phyloP scores from a whole-genome alignment of 2,113 vertebrate genomes.

The Thryonomys swinderianus region DNA sequence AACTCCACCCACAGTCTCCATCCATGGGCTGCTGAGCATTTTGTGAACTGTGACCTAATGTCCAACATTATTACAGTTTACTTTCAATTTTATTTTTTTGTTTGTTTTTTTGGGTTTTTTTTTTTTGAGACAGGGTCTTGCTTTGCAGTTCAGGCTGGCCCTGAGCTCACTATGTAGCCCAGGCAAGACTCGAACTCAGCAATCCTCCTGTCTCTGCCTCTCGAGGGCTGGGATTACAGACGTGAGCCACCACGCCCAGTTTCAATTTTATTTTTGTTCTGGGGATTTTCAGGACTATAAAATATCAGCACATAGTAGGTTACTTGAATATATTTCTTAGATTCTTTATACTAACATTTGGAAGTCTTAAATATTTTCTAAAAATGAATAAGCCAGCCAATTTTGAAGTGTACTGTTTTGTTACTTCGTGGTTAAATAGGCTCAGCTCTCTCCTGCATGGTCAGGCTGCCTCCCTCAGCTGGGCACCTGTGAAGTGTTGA shows the following conservation, averaged over 20 bases:
- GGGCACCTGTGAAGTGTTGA: not conserved
- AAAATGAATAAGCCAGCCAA: not conserved
- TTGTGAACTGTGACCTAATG: slow-evolving; percentile 8
- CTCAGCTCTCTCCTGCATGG: not conserved
- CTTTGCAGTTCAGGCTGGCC: too few species aligned
- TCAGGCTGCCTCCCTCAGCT: not conserved
- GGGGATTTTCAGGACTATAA: not conserved
- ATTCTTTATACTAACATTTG: slow-evolving; percentile 19
- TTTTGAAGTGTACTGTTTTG: not conserved
- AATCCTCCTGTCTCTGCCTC: too few species aligned
- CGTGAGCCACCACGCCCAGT: too few species aligned
- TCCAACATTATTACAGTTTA: not conserved
- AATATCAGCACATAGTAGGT: not conserved
- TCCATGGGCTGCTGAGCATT: not conserved
- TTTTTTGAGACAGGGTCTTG: too few species aligned
- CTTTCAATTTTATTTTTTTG: slow-evolving; percentile 52
- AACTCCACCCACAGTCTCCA: not conserved
- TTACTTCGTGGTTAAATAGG: not conserved
- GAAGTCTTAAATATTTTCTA: not conserved
- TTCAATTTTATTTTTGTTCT: slow-evolving; percentile 48
- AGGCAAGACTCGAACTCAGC: too few species aligned
- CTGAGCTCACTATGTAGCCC: too few species aligned
- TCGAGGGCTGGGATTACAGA: too few species aligned
- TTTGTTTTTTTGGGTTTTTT: too few species aligned
- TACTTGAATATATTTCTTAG: slow-evolving; percentile 27